Evolutionary conservation across 2,113 vertebrate genomes (phyloP), one percentile per base, ranked within the genome.

Genomic region (Etheostoma cragini): DNA sequence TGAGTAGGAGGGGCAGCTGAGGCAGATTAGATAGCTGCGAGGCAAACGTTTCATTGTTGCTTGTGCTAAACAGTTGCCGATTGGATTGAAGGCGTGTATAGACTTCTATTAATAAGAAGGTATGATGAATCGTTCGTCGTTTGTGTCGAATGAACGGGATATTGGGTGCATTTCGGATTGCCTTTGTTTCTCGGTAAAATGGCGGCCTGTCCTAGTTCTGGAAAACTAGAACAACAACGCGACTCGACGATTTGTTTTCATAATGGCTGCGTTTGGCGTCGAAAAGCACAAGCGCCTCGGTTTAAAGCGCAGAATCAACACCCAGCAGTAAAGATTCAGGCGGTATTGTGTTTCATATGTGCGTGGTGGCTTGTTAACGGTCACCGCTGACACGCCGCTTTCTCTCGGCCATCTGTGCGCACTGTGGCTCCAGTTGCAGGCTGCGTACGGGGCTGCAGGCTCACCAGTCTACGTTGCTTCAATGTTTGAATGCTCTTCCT

Each of bases 131-230:
- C 62, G 74, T 56, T 21, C 81, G 85, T 71, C 65, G 42, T 74
- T 46, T 57, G 61, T 85, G 85, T 88, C 89, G 73, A 90, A 81
- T 81, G 46, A 74, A 81, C 62, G 72, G 77, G 79, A 30, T 71
- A 35, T 69, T 81, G 77, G 56, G 22, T 66, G 79, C 58, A 6
- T 87, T 85, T 87, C 81, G 45, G 19, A 46, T 57, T 50, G 90
- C 82, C 92, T 91, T 94, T 94, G 91, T 91, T 92, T 90, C 86
- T 90, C 69, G 69, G 88, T 95, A 96, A 96, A 94, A 96, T 96
- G 95, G 95, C 95, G 95, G 94, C 95, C 84, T 94, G 94, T 94
- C 94, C 94, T 94, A 94, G 87, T 93, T 95, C 87, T 92, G 73
- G 76, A 87, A 89, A 93, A 95, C 89, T 93, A 57, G 91, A 94